Evolutionary conservation across 2,888 invertebrate genomes (phyloP).

Genomic region (Malthinus seriepunctatus): DNA sequence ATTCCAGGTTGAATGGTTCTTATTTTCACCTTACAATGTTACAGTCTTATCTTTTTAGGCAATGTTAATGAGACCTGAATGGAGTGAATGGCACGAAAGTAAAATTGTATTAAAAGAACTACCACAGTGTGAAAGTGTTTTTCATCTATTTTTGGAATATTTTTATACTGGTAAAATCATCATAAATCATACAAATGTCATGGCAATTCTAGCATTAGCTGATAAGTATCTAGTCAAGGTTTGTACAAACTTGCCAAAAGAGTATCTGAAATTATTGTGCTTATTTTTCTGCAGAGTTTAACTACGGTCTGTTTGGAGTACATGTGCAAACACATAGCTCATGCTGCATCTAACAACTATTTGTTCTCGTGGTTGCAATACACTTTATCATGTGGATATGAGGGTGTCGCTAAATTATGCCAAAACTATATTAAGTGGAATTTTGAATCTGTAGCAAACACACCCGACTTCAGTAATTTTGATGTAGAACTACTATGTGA

Average conservation of each 20-base stretch:
- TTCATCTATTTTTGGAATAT: constrained; percentile 84
- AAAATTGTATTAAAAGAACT: constrained; percentile 85
- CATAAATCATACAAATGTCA: constrained; percentile 80
- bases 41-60: constrained; percentile 58
- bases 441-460: constrained; percentile 78
- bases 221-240: constrained; percentile 95
- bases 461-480: constrained; percentile 79
- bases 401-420: constrained; percentile 71
- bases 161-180: constrained; percentile 89
- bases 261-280: not conserved
- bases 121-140: constrained; percentile 80
- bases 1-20: constrained; percentile 71
- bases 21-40: not conserved
- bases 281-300: constrained; percentile 65
- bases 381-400: constrained; percentile 80
- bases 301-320: constrained; percentile 81
- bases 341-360: constrained; percentile 79
- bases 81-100: constrained; percentile 88
- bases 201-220: constrained; percentile 86
- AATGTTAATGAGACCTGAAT: constrained; percentile 94
- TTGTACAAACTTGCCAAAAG: constrained; percentile 30
- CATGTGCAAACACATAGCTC: constrained; percentile 85
- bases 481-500: constrained; percentile 77
- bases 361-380: constrained; percentile 92
- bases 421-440: constrained; percentile 91